Evolutionary conservation across 2,113 vertebrate genomes (phyloP).

Genomic region (Otolemur garnettii): DNA sequence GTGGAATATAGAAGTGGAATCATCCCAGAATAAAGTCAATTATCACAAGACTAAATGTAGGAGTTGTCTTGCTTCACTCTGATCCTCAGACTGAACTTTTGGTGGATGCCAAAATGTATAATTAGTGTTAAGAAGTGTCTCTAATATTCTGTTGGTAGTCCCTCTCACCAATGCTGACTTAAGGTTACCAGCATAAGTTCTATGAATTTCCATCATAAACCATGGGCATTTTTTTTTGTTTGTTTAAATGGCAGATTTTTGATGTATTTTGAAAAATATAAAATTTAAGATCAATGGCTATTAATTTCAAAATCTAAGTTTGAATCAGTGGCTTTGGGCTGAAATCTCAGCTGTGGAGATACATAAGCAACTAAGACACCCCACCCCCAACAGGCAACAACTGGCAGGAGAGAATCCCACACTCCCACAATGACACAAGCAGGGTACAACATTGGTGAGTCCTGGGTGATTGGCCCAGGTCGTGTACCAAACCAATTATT

Average conservation of each 20-base stretch:
- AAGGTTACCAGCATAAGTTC: neutral
- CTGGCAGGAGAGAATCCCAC: no score
- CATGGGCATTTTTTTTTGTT: neutral
- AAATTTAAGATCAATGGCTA: neutral
- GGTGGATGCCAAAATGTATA: conserved; percentile 55
- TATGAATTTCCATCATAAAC: conserved; percentile 16
- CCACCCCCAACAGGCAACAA: no score
- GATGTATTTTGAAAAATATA: neutral
- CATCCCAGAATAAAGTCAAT: conserved; percentile 60
- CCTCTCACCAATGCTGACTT: neutral
- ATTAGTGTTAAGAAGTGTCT: conserved; percentile 49
- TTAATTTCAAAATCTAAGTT: neutral
- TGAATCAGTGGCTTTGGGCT: no score
- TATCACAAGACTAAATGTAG: conserved; percentile 63
- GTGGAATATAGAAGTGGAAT: neutral
- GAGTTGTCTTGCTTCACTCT: conserved; percentile 59
- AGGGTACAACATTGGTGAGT: no score
- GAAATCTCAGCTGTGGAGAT: no score
- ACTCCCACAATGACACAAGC: no score
- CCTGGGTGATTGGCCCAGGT: no score
- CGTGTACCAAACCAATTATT: no score
- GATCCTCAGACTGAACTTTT: neutral
- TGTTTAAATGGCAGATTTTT: neutral
- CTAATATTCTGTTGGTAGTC: conserved; percentile 41
- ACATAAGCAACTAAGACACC: no score